Conservation (phyloP, 1,140 invertebrate genomes). For the Anastrepha obliqua region DNA sequence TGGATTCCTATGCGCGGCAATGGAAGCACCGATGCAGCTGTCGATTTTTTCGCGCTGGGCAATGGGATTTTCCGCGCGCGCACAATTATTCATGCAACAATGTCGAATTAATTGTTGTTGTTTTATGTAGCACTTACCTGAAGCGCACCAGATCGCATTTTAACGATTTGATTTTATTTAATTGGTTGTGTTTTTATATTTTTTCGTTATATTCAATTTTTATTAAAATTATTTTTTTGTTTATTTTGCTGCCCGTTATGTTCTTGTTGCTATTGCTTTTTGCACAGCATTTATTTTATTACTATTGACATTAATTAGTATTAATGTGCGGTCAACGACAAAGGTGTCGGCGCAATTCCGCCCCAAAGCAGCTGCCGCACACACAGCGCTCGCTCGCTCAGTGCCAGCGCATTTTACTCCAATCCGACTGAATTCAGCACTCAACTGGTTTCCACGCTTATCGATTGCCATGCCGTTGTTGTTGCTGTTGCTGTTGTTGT, state of each 20-base stretch:
- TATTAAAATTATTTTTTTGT: neutral
- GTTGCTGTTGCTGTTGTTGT: neutral
- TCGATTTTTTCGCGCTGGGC: neutral
- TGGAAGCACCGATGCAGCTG: neutral
- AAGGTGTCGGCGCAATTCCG: conserved; percentile 43
- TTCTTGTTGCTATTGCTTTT: conserved; percentile 5
- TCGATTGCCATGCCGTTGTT: conserved; percentile 26
- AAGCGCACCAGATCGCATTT: conserved; percentile 2
- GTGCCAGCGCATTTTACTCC: neutral
- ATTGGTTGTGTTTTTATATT: neutral
- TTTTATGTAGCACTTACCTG: conserved; percentile 10
- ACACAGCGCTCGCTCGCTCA: neutral
- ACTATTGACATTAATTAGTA: conserved; percentile 50
- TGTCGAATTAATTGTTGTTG: conserved; percentile 40
- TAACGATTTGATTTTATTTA: conserved; percentile 37
- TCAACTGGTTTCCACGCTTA: conserved; percentile 35
- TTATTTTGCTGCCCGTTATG: neutral
- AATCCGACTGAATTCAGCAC: neutral
- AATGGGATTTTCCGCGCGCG: neutral
- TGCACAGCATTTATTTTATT: conserved; percentile 28
- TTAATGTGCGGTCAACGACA: conserved; percentile 48
- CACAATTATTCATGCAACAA: conserved; percentile 31
- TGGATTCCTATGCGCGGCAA: too few relatives aligned
- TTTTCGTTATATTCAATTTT: neutral
- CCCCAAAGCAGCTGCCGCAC: conserved; percentile 11